These are phyloP conservation scores for Melieria crassipennis DNA, from an alignment of 2,888 invertebrate species.

Conservation along the genomic window DNA sequence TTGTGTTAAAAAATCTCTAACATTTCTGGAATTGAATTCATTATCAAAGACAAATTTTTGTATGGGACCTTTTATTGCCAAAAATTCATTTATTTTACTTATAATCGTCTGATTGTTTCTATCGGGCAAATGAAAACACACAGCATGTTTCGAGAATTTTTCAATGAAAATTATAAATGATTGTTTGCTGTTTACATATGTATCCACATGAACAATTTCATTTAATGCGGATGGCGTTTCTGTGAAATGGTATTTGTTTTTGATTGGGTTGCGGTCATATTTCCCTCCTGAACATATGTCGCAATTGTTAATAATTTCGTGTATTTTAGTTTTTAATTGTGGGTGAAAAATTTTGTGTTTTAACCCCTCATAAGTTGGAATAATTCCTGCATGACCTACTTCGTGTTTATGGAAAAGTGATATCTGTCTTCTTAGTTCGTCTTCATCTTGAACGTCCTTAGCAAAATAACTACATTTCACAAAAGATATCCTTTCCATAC, in stretches of 20 bases:
- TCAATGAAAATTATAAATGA: conserved; percentile 36
- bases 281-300: conserved; percentile 35
- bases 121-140: conserved; percentile 22
- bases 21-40: conserved; percentile 33
- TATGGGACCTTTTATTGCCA: conserved; percentile 22
- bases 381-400: conserved; percentile 40
- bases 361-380: conserved; percentile 36
- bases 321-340: conserved; percentile 34
- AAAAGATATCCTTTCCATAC: conserved; percentile 5
- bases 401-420: conserved; percentile 41
- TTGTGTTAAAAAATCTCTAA: conserved; percentile 13
- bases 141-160: conserved; percentile 35
- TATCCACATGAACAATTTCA: conserved; percentile 25
- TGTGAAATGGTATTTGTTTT: conserved; percentile 27
- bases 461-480: conserved; percentile 16
- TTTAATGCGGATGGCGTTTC: conserved; percentile 29
- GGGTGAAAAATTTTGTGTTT: conserved; percentile 37
- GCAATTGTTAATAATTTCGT: conserved; percentile 42
- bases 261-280: conserved; percentile 39
- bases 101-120: conserved; percentile 20
- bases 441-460: conserved; percentile 35
- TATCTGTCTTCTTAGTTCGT: conserved; percentile 38
- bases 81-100: conserved; percentile 24
- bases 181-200: conserved; percentile 28
- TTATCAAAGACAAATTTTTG: conserved; percentile 35